Base-by-base conservation (phyloP, 1,140 invertebrate genomes). In the Drosophila simulans region DNA sequence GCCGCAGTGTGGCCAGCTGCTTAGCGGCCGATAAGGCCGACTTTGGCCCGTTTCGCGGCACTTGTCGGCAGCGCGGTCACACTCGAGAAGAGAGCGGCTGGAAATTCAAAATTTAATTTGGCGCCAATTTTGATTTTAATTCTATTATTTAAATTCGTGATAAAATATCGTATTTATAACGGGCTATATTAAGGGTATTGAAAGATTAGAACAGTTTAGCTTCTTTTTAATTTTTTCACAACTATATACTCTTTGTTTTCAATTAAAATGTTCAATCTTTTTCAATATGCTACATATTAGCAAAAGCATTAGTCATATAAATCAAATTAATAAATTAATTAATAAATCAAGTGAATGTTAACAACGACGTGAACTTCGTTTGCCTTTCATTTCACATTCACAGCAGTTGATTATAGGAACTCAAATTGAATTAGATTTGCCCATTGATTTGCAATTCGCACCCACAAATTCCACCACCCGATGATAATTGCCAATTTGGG, bases 401-500 rank as follows among this genome's bases (percentile, higher is more conserved):
- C 22, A 13, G 54, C 27, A 15, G 10, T 13, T 43, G 59, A 63
- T 63, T 35, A 59, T 43, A 39, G 10, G n/a, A 49, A 66, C 22
- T 60, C 13, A 31, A 60, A 40, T 63, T 63, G 12, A 48, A 60
- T 65, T 48, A 46, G 25, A 39, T 31, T 62, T 31, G 58, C 22
- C 46, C 7, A 53, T 53, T 42, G 17, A 37, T 46, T 53, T 20
- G 22, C 20, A 53, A 37, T 45, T 53, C n/a, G 45, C 37, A 52
- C 46, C 12, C 45, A 56, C 15, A 43, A 34, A 15, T n/a, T 8
- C 60, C 27, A 35, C 46, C 58, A 20, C 35, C 58, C 25, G 22
- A 37, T 11, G 17, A 48, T 27, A 71, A 73, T 49, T 55, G 39
- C n/a, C 43, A 73, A 51, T 51, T 52, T 10, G 7, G 62, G 55